Conservation (phyloP, 2,888 invertebrate species). For the Unio pictorum region DNA sequence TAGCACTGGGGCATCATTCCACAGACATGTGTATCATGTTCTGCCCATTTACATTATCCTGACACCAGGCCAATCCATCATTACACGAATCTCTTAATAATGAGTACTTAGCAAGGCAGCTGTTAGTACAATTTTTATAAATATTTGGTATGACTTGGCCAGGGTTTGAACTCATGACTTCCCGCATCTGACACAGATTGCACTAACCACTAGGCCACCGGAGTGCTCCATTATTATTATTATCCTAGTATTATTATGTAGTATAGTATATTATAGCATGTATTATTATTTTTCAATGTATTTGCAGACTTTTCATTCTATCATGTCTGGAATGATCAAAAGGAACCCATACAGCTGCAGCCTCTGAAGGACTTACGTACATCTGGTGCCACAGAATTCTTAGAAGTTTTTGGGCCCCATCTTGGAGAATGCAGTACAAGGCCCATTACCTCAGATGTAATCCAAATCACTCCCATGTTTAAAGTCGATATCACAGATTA, state of each 20-base stretch:
- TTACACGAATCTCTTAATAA: too few relatives aligned
- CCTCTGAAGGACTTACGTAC: slow-evolving; percentile 50
- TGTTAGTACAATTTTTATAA: too few relatives aligned
- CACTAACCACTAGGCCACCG: too few relatives aligned
- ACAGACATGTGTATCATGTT: too few relatives aligned
- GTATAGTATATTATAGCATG: neutral
- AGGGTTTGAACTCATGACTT: too few relatives aligned
- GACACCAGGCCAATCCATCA: too few relatives aligned
- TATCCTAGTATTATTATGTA: neutral
- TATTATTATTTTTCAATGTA: slow-evolving; percentile 3
- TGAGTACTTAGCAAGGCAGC: too few relatives aligned
- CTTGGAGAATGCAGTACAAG: slow-evolving; percentile 33
- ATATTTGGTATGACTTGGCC: too few relatives aligned
- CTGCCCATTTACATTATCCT: too few relatives aligned
- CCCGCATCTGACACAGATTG: too few relatives aligned
- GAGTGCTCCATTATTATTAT: too few relatives aligned
- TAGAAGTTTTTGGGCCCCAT: slow-evolving; percentile 35
- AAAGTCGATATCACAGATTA: slow-evolving; percentile 10
- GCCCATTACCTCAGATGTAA: slow-evolving; percentile 4
- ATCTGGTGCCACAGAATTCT: slow-evolving; percentile 9
- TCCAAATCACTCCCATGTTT: slow-evolving; percentile 10
- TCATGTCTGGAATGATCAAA: slow-evolving; percentile 25
- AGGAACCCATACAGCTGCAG: slow-evolving; percentile 28
- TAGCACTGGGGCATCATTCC: too few relatives aligned
- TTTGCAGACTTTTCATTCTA: slow-evolving; percentile 50